Evolutionary conservation across 1,140 invertebrate species (phyloP).

Genomic region (Drosophila albomicans): DNA sequence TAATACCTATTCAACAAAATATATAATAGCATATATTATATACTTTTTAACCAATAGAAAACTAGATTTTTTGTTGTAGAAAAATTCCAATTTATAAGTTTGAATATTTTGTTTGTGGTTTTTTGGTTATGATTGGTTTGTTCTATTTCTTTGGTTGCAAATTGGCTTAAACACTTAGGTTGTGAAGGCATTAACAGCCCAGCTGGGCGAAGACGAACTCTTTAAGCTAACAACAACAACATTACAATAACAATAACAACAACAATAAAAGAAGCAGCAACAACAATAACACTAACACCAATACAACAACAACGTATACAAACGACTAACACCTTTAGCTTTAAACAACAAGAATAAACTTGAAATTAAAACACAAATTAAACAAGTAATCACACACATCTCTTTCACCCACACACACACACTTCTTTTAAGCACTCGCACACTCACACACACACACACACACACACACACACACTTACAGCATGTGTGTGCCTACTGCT

Average conservation of each 20-base stretch:
- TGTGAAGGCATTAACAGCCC: constrained; percentile 32
- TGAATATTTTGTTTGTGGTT: constrained; percentile 1
- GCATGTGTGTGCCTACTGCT: constrained; percentile 68
- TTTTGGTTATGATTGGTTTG: constrained; percentile 4
- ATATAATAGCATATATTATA: neutral
- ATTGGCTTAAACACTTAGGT: constrained; percentile 62
- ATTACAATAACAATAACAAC: constrained; percentile 13
- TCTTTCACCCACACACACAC: constrained; percentile 18
- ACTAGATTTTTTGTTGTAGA: constrained; percentile 27
- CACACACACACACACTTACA: constrained; percentile 23
- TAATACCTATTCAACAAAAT: constrained; percentile 16
- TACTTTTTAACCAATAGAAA: constrained; percentile 15
- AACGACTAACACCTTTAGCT: constrained; percentile 28
- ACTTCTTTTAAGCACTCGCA: neutral
- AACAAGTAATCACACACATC: constrained; percentile 3
- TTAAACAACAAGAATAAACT: constrained; percentile 18
- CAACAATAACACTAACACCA: constrained; percentile 28
- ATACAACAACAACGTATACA: constrained; percentile 5
- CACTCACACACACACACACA: constrained; percentile 25
- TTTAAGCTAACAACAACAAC: constrained; percentile 24
- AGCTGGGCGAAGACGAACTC: constrained; percentile 25
- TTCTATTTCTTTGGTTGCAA: constrained; percentile 52
- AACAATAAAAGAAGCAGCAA: constrained; percentile 21
- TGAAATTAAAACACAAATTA: constrained; percentile 13
- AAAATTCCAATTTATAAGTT: neutral